Evolutionary conservation across 2,797 vertebrate species (phyloP).

Genomic region (Tarsius wallacei): DNA sequence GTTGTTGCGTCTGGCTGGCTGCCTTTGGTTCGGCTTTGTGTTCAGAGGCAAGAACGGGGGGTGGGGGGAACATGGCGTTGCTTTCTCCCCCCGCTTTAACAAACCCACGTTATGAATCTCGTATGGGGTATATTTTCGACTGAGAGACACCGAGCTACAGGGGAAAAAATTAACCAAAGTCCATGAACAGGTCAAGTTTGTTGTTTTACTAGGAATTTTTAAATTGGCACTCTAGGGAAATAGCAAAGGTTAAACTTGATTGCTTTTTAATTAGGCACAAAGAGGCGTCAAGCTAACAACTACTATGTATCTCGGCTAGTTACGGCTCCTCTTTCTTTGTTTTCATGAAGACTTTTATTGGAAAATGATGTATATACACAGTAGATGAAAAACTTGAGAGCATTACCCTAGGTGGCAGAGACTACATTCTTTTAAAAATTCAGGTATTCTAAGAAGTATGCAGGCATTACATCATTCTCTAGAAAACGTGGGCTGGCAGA

Average conservation of each 20-base stretch:
- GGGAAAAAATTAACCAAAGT: neutral
- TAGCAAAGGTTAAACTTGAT: neutral
- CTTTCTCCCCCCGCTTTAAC: neutral
- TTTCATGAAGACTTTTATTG: neutral
- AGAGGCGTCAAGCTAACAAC: neutral
- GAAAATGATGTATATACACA: neutral
- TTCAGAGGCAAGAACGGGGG: neutral
- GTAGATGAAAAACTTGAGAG: neutral
- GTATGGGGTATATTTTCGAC: neutral
- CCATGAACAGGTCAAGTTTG: neutral
- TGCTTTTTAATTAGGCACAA: conserved; percentile 29
- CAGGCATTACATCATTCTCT: neutral
- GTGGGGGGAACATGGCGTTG: neutral
- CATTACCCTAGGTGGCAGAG: neutral
- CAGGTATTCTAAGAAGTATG: neutral
- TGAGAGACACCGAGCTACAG: neutral
- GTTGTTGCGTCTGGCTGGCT: too few relatives aligned
- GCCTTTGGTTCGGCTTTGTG: neutral
- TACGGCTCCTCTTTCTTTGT: neutral
- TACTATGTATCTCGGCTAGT: neutral
- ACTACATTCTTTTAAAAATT: neutral
- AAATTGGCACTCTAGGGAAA: neutral
- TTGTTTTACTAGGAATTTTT: neutral
- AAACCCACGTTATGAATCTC: neutral
- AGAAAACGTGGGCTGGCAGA: neutral